Conservation (phyloP, 1,140 invertebrate genomes). For the Drosophila lini region DNA sequence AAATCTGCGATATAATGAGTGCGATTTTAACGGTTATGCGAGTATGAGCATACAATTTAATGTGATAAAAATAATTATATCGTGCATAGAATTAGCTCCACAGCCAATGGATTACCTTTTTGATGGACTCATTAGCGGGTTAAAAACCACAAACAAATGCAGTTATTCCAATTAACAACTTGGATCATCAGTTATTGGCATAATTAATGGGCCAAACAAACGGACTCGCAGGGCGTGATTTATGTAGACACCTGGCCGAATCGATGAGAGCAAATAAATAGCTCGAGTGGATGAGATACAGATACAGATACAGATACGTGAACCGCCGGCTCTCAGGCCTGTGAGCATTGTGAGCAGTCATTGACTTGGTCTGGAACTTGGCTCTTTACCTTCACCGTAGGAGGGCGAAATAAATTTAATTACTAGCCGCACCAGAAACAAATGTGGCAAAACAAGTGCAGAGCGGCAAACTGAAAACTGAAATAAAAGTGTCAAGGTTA, state of each 20-base stretch:
- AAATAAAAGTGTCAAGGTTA: slow-evolving; percentile 58
- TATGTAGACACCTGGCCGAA: slow-evolving; percentile 19
- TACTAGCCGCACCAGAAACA: slow-evolving; percentile 24
- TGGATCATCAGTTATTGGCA: slow-evolving; percentile 25
- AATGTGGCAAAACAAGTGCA: slow-evolving; percentile 20
- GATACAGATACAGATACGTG: slow-evolving; percentile 6
- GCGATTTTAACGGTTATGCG: slow-evolving; percentile 25
- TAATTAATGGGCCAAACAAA: slow-evolving; percentile 31
- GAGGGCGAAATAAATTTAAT: slow-evolving; percentile 48
- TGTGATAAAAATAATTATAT: slow-evolving; percentile 34
- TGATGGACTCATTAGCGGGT: slow-evolving; percentile 12
- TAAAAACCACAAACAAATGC: slow-evolving; percentile 27
- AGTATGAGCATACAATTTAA: slow-evolving; percentile 11
- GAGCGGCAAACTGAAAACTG: slow-evolving; percentile 18
- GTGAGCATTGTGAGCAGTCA: slow-evolving; percentile 29
- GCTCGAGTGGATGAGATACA: neutral
- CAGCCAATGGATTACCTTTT: slow-evolving; percentile 1
- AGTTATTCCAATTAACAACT: slow-evolving; percentile 27
- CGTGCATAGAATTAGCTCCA: slow-evolving; percentile 5
- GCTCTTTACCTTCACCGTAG: slow-evolving; percentile 34
- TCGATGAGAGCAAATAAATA: slow-evolving; percentile 22
- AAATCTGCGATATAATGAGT: slow-evolving; percentile 20
- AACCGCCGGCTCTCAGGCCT: neutral
- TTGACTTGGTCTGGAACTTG: slow-evolving; percentile 29
- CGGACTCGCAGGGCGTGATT: slow-evolving; percentile 9